phyloP scores from a whole-genome alignment of 92 coral and sea anemone genomes.

The Bergia puertoricense region DNA sequence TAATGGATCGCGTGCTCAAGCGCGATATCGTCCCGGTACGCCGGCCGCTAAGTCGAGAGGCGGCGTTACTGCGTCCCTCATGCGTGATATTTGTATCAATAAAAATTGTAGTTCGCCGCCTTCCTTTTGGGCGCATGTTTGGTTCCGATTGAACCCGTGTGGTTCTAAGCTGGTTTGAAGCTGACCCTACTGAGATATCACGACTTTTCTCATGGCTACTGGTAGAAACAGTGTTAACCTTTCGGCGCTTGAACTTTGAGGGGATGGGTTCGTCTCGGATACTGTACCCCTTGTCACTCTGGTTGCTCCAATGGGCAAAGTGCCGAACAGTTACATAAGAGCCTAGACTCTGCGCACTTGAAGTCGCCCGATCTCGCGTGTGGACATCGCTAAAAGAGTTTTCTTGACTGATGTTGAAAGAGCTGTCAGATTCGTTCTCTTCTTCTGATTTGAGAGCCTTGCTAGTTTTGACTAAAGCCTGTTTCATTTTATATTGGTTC shows the following conservation, averaged over 20 bases:
- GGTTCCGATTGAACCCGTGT: conserved; percentile 33
- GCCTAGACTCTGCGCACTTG: conserved; percentile 28
- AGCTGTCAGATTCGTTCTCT: conserved; percentile 19
- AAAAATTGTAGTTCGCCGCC: conserved; percentile 16
- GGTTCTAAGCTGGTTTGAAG: conserved; percentile 1
- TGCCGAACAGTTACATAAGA: conserved; percentile 29
- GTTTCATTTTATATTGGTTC: conserved; percentile 39
- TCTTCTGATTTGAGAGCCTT: background rate
- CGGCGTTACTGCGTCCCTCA: conserved; percentile 11
- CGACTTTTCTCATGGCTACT: background rate
- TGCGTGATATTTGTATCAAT: conserved; percentile 18
- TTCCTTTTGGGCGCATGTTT: conserved; percentile 22
- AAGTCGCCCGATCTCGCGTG: background rate
- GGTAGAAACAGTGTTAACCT: background rate
- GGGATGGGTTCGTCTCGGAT: conserved; percentile 29
- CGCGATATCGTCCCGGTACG: conserved; percentile 23
- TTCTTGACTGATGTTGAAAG: conserved; percentile 12
- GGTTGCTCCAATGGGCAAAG: conserved; percentile 8
- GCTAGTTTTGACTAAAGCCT: background rate
- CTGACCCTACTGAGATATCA: background rate
- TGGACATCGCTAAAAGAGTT: background rate
- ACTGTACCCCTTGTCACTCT: conserved; percentile 33
- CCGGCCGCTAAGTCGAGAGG: conserved; percentile 20
- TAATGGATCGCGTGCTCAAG: conserved; percentile 31
- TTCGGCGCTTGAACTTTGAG: background rate